These are phyloP conservation scores for Empidonax alnorum DNA, from an alignment of 2,113 vertebrate genomes.

Conservation along the genomic window DNA sequence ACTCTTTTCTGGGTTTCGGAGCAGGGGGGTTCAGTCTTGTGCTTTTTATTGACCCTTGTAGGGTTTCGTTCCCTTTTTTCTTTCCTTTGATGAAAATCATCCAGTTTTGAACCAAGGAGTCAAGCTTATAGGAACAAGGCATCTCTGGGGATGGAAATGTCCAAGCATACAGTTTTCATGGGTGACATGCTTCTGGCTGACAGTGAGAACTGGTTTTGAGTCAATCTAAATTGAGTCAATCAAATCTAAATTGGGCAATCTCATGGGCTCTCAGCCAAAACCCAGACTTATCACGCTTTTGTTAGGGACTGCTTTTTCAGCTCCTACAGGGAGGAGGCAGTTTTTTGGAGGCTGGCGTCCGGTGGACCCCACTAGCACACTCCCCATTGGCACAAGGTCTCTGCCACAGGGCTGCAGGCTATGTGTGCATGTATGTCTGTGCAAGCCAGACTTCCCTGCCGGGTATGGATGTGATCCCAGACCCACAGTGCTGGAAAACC, in stretches of 20 bases:
- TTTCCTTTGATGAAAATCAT: neutral
- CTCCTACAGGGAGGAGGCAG: neutral
- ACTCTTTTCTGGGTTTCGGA: neutral
- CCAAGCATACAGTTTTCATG: neutral
- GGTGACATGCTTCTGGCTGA: neutral
- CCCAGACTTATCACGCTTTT: neutral
- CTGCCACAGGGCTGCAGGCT: neutral
- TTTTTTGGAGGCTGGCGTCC: neutral
- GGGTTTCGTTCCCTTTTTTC: neutral
- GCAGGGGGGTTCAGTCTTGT: neutral
- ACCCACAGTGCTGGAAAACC: accelerated
- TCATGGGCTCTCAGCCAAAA: neutral
- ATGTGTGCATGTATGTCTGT: neutral
- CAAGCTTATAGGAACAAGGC: accelerated
- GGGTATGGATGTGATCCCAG: neutral
- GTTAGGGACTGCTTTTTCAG: neutral
- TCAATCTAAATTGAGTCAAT: neutral
- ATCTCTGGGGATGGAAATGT: neutral
- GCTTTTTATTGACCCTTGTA: neutral
- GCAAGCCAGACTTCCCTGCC: neutral
- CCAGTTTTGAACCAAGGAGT: neutral
- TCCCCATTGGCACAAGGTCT: neutral
- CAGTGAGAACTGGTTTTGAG: neutral
- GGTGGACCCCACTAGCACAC: neutral
- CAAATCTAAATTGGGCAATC: neutral